Evolutionary conservation across 1,140 invertebrate genomes (phyloP).

Genomic region (Luehdorfia chinensis): DNA sequence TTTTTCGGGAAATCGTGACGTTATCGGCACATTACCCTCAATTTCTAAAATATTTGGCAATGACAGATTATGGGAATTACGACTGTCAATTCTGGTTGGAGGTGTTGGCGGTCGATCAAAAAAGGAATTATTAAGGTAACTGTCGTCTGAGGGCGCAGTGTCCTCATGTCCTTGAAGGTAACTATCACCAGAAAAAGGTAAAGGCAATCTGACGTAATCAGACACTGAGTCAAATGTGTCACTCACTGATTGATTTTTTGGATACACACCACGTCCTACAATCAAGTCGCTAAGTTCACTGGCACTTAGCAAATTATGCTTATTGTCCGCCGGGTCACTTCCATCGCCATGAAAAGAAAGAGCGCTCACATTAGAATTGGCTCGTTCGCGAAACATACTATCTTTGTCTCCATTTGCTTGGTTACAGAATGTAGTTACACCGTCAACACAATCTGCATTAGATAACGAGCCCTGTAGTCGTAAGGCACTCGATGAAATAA

Average conservation of each 20-base stretch:
- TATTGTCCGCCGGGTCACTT: slow-evolving; percentile 87
- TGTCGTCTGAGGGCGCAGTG: slow-evolving; percentile 73
- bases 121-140: slow-evolving; percentile 69
- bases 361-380: slow-evolving; percentile 86
- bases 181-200: slow-evolving; percentile 79
- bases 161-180: slow-evolving; percentile 77
- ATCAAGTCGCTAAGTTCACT: slow-evolving; percentile 90
- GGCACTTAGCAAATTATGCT: slow-evolving; percentile 85
- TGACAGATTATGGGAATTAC: slow-evolving; percentile 70
- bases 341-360: slow-evolving; percentile 90
- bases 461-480: slow-evolving; percentile 37
- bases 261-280: slow-evolving; percentile 85
- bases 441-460: slow-evolving; percentile 75
- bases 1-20: slow-evolving; percentile 47
- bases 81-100: slow-evolving; percentile 81
- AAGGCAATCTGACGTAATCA: slow-evolving; percentile 90
- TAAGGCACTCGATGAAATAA: slow-evolving; percentile 33
- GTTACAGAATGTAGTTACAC: slow-evolving; percentile 40
- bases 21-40: slow-evolving; percentile 29
- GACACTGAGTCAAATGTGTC: slow-evolving; percentile 91
- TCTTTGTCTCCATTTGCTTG: slow-evolving; percentile 44
- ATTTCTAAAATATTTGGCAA: slow-evolving; percentile 67
- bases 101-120: slow-evolving; percentile 79
- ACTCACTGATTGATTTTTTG: slow-evolving; percentile 87
- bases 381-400: slow-evolving; percentile 79